Evolutionary conservation across 2,888 invertebrate species (phyloP).

Genomic region (Ashinkailepas kermadecensis): DNA sequence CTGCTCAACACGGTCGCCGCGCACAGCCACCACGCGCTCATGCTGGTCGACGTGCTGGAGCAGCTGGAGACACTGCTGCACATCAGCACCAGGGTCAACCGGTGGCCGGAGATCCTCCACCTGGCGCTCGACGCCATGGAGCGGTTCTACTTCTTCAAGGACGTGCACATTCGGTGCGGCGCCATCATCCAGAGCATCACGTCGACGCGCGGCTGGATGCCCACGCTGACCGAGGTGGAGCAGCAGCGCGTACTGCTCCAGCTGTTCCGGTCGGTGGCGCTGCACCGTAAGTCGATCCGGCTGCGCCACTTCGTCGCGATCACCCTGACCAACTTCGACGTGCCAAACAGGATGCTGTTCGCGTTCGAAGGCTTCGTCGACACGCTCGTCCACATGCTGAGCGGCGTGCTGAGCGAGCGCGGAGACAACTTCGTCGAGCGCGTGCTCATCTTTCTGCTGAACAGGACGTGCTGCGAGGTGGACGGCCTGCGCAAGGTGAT

Average conservation of each 20-base stretch:
- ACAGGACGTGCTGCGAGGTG: constrained; percentile 93
- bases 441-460: constrained; percentile 87
- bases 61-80: constrained; percentile 21
- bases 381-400: constrained; percentile 17
- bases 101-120: constrained; percentile 14
- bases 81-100: background rate
- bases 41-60: constrained; percentile 13
- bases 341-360: constrained; percentile 12
- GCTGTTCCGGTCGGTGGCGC: constrained; percentile 13
- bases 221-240: constrained; percentile 6
- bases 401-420: constrained; percentile 48
- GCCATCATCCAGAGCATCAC: constrained; percentile 9
- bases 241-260: background rate
- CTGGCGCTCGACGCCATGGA: constrained; percentile 12
- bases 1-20: background rate
- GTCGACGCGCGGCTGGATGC: background rate
- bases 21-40: constrained; percentile 9
- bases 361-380: constrained; percentile 3
- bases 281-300: background rate
- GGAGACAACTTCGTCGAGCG: constrained; percentile 82
- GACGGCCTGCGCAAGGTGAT: constrained; percentile 86
- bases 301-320: constrained; percentile 9
- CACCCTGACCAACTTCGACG: constrained; percentile 19
- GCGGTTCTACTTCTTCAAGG: constrained; percentile 1
- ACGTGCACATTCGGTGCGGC: constrained; percentile 8